phyloP scores from a whole-genome alignment of 2,113 vertebrate species.

The Chionodraco myersi region DNA sequence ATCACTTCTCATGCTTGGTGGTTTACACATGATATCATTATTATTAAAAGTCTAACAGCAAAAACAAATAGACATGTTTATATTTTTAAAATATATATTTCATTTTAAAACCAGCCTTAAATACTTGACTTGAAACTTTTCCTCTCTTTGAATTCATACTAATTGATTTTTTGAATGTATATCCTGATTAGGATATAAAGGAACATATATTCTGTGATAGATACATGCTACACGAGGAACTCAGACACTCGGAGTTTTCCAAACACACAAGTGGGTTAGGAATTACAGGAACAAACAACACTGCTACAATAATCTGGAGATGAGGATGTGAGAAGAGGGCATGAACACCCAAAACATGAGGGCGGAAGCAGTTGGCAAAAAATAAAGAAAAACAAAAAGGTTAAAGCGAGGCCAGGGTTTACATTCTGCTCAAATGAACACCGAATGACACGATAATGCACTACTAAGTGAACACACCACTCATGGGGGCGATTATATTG shows the following conservation, averaged over 20 bases:
- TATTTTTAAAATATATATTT: no score
- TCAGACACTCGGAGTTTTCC: no score
- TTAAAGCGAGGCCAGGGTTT: constrained; percentile 37
- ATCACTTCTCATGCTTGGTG: not conserved
- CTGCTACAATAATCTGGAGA: not conserved
- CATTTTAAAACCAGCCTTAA: no score
- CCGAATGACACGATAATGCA: constrained; percentile 53
- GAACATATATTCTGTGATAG: no score
- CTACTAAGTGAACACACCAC: constrained; percentile 41
- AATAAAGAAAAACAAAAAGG: constrained; percentile 56
- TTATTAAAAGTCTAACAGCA: not conserved
- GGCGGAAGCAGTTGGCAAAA: constrained; percentile 29
- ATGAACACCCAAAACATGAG: constrained; percentile 53
- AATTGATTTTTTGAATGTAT: no score
- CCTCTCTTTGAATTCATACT: no score
- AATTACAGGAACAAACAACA: not conserved
- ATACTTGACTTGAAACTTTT: no score
- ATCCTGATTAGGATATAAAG: no score
- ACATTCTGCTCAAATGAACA: constrained; percentile 44
- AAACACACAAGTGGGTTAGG: no score
- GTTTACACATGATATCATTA: constrained; percentile 1
- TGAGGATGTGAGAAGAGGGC: not conserved
- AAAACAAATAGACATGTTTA: not conserved
- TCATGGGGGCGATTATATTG: constrained; percentile 31
- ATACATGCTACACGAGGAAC: no score